These are phyloP conservation scores for Dynastes tityus DNA, from an alignment of 2,888 invertebrate species.

Conservation along the genomic window DNA sequence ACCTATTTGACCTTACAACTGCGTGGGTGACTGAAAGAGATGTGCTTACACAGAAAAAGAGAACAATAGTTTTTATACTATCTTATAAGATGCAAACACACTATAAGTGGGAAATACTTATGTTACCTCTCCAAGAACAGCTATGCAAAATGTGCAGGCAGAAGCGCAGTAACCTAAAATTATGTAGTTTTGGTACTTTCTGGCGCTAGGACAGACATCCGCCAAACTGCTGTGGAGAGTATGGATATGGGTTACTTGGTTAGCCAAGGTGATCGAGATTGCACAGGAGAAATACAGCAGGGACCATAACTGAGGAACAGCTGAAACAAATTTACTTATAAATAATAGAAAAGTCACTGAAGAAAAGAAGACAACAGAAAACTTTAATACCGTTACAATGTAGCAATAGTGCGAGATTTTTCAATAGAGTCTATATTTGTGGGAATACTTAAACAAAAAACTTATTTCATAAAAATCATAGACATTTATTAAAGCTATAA, in stretches of 20 bases:
- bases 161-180: slow-evolving; percentile 42
- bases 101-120: neutral
- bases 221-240: slow-evolving; percentile 47
- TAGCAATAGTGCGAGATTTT: too few species aligned
- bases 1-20: too few species aligned
- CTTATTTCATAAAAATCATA: too few species aligned
- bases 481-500: too few species aligned
- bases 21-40: too few species aligned
- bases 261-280: slow-evolving; percentile 47
- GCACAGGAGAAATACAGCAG: slow-evolving; percentile 51
- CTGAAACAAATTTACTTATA: slow-evolving; percentile 33
- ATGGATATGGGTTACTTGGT: slow-evolving; percentile 48
- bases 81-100: neutral
- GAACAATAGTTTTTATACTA: too few species aligned
- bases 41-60: too few species aligned
- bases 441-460: too few species aligned
- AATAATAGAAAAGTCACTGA: neutral
- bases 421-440: too few species aligned
- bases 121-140: slow-evolving; percentile 43
- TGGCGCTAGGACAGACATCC: slow-evolving; percentile 42
- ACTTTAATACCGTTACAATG: too few species aligned
- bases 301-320: slow-evolving; percentile 53
- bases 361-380: too few species aligned
- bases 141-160: slow-evolving; percentile 25
- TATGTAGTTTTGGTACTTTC: slow-evolving; percentile 50